These are phyloP conservation scores for Hypotaenidia philippensis DNA, from an alignment of 2,797 vertebrate species.

Conservation along the genomic window DNA sequence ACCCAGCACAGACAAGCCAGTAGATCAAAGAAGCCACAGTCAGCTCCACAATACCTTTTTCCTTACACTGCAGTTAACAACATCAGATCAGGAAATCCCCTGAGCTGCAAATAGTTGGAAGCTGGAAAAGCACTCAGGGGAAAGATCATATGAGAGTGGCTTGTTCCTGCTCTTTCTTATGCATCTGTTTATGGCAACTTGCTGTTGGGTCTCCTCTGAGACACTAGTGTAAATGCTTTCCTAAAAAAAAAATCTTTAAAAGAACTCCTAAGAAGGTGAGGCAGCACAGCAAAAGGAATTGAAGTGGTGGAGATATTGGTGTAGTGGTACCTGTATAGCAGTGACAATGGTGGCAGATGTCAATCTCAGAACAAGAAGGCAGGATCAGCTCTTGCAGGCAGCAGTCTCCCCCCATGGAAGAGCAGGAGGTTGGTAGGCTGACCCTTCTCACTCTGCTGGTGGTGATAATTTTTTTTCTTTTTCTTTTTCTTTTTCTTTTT, in stretches of 20 bases:
- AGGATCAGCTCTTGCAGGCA: background rate
- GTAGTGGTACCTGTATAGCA: background rate
- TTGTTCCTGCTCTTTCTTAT: background rate
- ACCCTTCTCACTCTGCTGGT: background rate
- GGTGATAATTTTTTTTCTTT: background rate
- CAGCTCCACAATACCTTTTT: constrained; percentile 2
- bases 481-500: background rate
- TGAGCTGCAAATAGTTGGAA: constrained; percentile 33
- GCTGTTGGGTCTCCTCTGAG: background rate
- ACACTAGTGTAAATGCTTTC: background rate
- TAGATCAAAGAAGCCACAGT: constrained; percentile 27
- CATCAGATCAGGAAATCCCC: constrained; percentile 48
- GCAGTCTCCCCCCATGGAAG: background rate
- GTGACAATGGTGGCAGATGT: background rate
- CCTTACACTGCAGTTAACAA: background rate
- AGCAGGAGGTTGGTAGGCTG: background rate
- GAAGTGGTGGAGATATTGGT: rapidly evolving
- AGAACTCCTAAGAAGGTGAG: background rate
- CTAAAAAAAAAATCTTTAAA: background rate
- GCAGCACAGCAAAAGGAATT: background rate
- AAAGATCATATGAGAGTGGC: background rate
- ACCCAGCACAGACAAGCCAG: background rate
- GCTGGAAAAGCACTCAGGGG: constrained; percentile 41
- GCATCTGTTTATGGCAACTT: background rate
- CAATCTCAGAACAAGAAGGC: background rate